phyloP scores from a whole-genome alignment of 2,113 vertebrate species.

The Psilopogon haemacephalus region DNA sequence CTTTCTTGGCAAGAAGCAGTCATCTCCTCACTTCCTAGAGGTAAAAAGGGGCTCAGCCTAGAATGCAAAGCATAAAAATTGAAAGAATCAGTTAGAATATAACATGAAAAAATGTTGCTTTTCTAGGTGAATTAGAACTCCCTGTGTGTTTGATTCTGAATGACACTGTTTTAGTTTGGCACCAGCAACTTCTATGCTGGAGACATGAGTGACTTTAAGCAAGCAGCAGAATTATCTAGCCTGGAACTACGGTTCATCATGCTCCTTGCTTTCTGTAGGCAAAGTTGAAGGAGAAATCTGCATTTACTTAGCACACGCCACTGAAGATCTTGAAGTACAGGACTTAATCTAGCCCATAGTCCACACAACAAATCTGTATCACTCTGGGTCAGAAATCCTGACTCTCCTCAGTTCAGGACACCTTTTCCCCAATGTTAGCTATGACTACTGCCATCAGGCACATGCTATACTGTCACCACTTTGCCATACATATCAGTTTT shows the following conservation, averaged over 20 bases:
- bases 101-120: slow-evolving; percentile 50
- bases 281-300: slow-evolving; percentile 33
- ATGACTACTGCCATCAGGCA: neutral
- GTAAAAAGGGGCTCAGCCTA: slow-evolving; percentile 47
- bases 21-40: slow-evolving; percentile 47
- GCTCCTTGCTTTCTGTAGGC: slow-evolving; percentile 36
- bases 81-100: slow-evolving; percentile 49
- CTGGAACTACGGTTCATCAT: slow-evolving; percentile 20
- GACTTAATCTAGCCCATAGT: neutral
- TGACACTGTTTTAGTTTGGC: neutral
- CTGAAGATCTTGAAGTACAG: neutral
- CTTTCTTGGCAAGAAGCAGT: slow-evolving; percentile 46
- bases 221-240: neutral
- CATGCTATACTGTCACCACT: neutral
- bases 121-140: slow-evolving; percentile 25
- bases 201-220: slow-evolving; percentile 27
- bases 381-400: neutral
- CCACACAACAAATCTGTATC: neutral
- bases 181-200: neutral
- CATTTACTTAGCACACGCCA: slow-evolving; percentile 3
- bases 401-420: neutral
- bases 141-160: slow-evolving; percentile 20
- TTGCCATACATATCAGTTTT: neutral
- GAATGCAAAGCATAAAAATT: slow-evolving; percentile 47
- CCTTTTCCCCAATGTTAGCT: neutral